Evolutionary conservation across 2,113 vertebrate genomes (phyloP).

Genomic region (Melanocharis versteri): DNA sequence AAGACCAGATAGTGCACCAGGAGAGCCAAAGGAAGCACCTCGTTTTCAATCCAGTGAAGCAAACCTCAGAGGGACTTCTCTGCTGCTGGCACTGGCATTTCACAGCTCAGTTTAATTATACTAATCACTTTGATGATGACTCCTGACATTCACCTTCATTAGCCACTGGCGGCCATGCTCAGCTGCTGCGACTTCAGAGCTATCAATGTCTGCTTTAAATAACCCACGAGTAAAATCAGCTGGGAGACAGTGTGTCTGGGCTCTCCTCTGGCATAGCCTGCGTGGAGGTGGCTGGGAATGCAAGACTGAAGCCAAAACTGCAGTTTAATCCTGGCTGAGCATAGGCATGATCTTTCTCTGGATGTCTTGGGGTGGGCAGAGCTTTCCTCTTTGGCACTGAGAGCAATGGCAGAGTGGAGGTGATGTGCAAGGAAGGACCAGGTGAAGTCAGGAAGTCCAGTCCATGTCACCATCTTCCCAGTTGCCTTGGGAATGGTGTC

Average conservation of each 20-base stretch:
- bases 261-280: background rate
- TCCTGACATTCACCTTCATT: constrained; percentile 47
- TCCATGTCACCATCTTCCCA: background rate
- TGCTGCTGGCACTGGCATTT: background rate
- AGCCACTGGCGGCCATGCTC: background rate
- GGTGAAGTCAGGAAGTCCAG: background rate
- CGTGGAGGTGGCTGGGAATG: constrained; percentile 3
- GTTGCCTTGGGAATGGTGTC: background rate
- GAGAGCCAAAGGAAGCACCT: background rate
- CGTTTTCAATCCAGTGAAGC: background rate
- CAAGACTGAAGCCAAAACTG: background rate
- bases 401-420: background rate
- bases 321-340: background rate
- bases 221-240: constrained; percentile 36
- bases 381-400: background rate
- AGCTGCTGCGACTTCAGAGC: constrained; percentile 5
- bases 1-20: background rate
- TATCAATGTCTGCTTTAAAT: constrained; percentile 53
- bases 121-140: constrained; percentile 6
- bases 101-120: background rate
- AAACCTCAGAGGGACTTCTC: background rate
- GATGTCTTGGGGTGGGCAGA: background rate
- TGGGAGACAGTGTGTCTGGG: constrained; percentile 45
- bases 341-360: background rate
- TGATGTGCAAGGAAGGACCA: background rate